Evolutionary conservation across 2,797 vertebrate species (phyloP).

Genomic region (Mus spretus): DNA sequence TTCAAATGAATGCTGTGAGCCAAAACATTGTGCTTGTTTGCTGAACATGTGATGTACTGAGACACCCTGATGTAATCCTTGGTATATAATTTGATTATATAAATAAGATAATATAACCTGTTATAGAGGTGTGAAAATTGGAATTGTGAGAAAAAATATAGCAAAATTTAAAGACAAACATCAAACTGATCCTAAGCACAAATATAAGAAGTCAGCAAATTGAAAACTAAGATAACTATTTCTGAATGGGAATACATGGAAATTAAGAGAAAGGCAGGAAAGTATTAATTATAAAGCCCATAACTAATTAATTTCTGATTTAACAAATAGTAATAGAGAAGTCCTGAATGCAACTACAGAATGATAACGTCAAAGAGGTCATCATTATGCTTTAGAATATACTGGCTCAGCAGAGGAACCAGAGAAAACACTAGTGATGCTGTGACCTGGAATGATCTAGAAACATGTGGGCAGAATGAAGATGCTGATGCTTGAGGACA

Average conservation of each 20-base stretch:
- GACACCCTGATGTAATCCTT: background rate
- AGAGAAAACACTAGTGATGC: background rate
- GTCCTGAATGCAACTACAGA: background rate
- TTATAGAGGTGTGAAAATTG: background rate
- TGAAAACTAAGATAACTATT: background rate
- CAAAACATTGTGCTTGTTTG: background rate
- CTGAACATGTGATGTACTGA: background rate
- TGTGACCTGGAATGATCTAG: background rate
- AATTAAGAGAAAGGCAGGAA: background rate
- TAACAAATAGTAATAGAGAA: background rate
- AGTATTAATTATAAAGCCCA: background rate
- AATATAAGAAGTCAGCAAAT: too few species aligned
- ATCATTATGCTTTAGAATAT: background rate
- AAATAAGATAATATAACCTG: background rate
- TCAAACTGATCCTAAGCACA: background rate
- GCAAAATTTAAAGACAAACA: background rate
- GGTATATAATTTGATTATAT: too few species aligned
- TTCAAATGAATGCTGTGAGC: background rate
- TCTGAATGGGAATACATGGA: background rate
- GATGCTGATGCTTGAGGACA: background rate
- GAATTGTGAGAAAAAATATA: background rate
- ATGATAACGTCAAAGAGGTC: background rate
- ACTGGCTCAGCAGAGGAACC: accelerated
- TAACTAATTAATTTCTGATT: background rate
- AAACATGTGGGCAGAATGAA: background rate